Percentiles rank a stretch among this genome's conserved stretches.
phyloP scores from a whole-genome alignment of 2,888 invertebrate species.

The Trichopria drosophilae region DNA sequence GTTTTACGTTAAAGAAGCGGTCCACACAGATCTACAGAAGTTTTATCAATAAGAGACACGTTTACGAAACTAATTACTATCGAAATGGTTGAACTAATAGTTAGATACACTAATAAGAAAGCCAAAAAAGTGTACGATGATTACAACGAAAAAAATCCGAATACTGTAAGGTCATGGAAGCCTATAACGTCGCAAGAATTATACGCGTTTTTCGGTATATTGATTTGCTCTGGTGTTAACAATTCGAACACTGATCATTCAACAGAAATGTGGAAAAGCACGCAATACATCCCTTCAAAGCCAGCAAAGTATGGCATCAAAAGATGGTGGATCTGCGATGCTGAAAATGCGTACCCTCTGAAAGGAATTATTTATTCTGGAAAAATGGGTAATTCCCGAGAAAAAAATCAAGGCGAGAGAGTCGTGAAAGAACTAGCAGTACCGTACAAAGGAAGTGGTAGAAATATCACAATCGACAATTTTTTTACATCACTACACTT shows the following conservation, averaged over 20 bases:
- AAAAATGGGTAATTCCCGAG: background rate
- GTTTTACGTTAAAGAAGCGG: slow-evolving; percentile 27
- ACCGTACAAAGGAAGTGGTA: slow-evolving; percentile 40
- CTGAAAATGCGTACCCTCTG: slow-evolving; percentile 40
- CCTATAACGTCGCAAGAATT: slow-evolving; percentile 26
- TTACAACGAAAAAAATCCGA: slow-evolving; percentile 14
- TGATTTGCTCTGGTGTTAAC: slow-evolving; percentile 31
- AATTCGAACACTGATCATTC: slow-evolving; percentile 28
- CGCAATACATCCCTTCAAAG: slow-evolving; percentile 6
- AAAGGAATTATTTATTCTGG: slow-evolving; percentile 19
- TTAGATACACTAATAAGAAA: slow-evolving; percentile 30
- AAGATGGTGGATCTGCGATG: slow-evolving; percentile 44
- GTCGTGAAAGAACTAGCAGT: slow-evolving; percentile 42
- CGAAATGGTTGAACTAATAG: slow-evolving; percentile 29
- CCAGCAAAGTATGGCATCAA: slow-evolving; percentile 39
- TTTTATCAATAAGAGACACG: slow-evolving; percentile 26
- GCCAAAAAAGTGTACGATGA: slow-evolving; percentile 1
- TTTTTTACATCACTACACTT: slow-evolving; percentile 38
- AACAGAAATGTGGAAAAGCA: slow-evolving; percentile 21
- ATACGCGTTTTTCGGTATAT: slow-evolving; percentile 31
- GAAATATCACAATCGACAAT: slow-evolving; percentile 41
- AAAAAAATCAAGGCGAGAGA: slow-evolving; percentile 39
- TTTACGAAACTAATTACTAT: slow-evolving; percentile 22
- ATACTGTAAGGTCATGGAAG: slow-evolving; percentile 21
- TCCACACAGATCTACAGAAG: slow-evolving; percentile 21